Evolutionary conservation across 1,140 invertebrate species (phyloP).

Genomic region (Stegodyphus mimosarum): DNA sequence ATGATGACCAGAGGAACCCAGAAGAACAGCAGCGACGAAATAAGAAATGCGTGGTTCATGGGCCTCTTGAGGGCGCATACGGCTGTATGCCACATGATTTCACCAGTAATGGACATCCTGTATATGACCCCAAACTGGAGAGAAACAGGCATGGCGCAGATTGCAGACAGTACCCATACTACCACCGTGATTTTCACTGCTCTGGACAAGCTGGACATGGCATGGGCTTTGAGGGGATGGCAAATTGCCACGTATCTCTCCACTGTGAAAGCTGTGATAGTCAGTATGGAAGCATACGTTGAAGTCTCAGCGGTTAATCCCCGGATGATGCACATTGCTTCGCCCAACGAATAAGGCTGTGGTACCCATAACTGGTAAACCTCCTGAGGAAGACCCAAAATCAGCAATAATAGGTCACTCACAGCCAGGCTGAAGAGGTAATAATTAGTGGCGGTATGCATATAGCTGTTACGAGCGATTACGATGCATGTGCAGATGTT

Average conservation of each 20-base stretch:
- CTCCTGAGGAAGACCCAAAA: constrained; percentile 79
- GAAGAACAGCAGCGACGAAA: constrained; percentile 87
- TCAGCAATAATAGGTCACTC: constrained; percentile 87
- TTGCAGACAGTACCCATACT: constrained; percentile 67
- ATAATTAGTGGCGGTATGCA: constrained; percentile 80
- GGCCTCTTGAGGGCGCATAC: constrained; percentile 58
- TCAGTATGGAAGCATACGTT: constrained; percentile 68
- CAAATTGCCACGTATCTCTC: constrained; percentile 70
- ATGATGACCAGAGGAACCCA: constrained; percentile 87
- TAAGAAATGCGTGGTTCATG: constrained; percentile 78
- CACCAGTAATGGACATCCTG: constrained; percentile 3
- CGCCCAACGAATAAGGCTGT: constrained; percentile 88
- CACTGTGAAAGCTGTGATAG: constrained; percentile 70
- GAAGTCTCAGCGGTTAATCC: constrained; percentile 76
- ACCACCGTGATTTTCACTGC: constrained; percentile 68
- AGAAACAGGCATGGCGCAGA: constrained; percentile 72
- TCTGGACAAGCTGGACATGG: constrained; percentile 68
- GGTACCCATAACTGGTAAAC: constrained; percentile 88
- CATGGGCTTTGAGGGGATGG: constrained; percentile 69
- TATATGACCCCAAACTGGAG: constrained; percentile 68
- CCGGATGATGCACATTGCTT: constrained; percentile 84
- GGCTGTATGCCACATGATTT: constrained; percentile 31
- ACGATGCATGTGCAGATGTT: constrained; percentile 75
- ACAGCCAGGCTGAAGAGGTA: constrained; percentile 93
- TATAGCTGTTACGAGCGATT: constrained; percentile 71